A percentile compares a stretch with the other conserved stretches of the same genome.
Conservation (phyloP, 2,113 vertebrate genomes). For the Dasyurus viverrinus region DNA sequence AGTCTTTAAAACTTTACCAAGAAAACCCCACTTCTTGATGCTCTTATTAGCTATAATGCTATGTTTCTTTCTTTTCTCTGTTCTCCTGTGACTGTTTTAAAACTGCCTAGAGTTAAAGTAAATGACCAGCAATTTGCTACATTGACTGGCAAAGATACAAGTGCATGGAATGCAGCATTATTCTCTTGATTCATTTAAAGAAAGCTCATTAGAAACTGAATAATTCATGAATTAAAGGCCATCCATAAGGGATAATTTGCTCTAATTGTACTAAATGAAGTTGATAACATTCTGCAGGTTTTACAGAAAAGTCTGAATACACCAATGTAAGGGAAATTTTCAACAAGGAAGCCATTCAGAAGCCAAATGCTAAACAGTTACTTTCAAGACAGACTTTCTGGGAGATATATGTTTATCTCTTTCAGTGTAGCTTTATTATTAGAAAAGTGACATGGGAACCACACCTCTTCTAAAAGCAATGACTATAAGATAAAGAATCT, state of each 20-base stretch:
- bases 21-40: background rate
- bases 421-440: background rate
- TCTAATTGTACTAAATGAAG: conserved; percentile 59
- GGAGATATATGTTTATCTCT: background rate
- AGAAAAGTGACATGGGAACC: background rate
- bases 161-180: conserved; percentile 46
- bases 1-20: conserved; percentile 12
- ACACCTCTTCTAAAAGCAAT: background rate
- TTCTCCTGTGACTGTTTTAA: background rate
- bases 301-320: conserved; percentile 41
- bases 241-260: conserved; percentile 56
- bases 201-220: conserved; percentile 64
- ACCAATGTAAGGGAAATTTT: background rate
- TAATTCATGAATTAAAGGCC: conserved; percentile 61
- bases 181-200: conserved; percentile 50
- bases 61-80: background rate
- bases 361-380: conserved; percentile 29
- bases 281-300: conserved; percentile 46
- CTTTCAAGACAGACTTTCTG: conserved; percentile 3
- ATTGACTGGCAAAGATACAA: conserved; percentile 45
- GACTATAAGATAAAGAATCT: background rate
- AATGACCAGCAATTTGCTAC: conserved; percentile 46
- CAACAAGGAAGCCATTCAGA: background rate
- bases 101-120: background rate
- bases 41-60: conserved; percentile 9